Percentiles rank a stretch among this genome's conserved stretches.
Conservation (phyloP, 2,888 invertebrate species). For the Chorisops tibialis region DNA sequence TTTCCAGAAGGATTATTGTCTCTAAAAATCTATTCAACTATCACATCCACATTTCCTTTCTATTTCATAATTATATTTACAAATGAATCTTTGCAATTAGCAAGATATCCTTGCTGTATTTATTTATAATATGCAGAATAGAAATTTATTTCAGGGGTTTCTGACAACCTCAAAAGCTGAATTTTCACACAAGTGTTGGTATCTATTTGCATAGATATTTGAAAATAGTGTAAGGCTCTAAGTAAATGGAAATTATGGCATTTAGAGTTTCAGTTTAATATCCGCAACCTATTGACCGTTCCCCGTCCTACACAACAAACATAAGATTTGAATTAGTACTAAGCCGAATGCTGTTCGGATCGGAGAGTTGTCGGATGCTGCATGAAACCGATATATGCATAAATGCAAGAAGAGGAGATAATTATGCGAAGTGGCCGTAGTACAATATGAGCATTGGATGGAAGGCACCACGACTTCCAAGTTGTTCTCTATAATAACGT, state of each 20-base stretch:
- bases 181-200: no score
- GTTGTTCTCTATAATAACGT: background rate
- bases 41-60: no score
- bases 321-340: slow-evolving; percentile 23
- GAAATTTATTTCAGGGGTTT: no score
- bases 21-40: no score
- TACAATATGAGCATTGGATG: slow-evolving; percentile 23
- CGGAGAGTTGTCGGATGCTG: no score
- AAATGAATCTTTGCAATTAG: no score
- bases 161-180: no score
- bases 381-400: slow-evolving; percentile 3
- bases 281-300: slow-evolving; percentile 24
- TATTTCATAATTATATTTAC: no score
- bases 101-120: no score
- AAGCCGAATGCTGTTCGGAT: slow-evolving; percentile 3
- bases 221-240: slow-evolving; percentile 13
- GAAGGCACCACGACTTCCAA: slow-evolving; percentile 19
- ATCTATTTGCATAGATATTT: no score
- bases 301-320: slow-evolving; percentile 12
- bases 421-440: slow-evolving; percentile 24
- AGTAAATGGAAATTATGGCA: slow-evolving; percentile 22
- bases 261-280: slow-evolving; percentile 13
- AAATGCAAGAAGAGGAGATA: slow-evolving; percentile 23
- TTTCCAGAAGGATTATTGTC: no score
- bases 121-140: no score